Evolutionary conservation across 35 echinoderm and acorn worm genomes (phyloP).

Genomic region (Heliocidaris erythrogramma): DNA sequence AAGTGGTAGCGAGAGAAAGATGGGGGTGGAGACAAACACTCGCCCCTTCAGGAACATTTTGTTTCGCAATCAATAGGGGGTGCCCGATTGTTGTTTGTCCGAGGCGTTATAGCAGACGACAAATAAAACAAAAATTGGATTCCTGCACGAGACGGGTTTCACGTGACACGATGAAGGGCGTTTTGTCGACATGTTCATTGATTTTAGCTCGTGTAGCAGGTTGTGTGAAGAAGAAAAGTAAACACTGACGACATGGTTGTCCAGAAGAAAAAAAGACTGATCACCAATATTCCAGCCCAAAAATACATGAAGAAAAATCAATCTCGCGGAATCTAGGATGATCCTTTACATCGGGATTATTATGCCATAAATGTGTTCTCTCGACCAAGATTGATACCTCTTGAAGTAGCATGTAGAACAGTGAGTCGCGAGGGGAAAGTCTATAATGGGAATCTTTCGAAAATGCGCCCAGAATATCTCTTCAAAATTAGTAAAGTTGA

Average conservation of each 20-base stretch:
- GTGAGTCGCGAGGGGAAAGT: not conserved
- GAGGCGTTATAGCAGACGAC: conserved; percentile 26
- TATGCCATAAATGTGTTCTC: not conserved
- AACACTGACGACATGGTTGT: not conserved
- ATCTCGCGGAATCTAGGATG: not conserved
- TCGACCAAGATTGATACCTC: not conserved
- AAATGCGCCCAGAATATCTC: no score
- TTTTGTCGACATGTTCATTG: conserved; percentile 14
- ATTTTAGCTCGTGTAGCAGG: conserved; percentile 6
- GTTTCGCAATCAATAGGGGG: not conserved
- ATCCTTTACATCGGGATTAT: not conserved
- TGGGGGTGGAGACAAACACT: not conserved
- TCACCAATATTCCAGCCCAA: not conserved
- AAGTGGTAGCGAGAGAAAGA: not conserved
- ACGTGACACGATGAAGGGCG: conserved; percentile 18
- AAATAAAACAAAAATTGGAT: not conserved
- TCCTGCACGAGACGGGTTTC: conserved; percentile 8
- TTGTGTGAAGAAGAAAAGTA: conserved; percentile 25
- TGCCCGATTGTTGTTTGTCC: not conserved
- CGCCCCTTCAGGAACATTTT: not conserved
- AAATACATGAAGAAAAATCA: not conserved
- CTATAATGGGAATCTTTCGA: no score
- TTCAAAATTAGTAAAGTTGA: no score
- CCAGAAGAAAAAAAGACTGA: not conserved
- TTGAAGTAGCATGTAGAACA: not conserved